phyloP scores from a whole-genome alignment of 1,140 invertebrate species.

The Aphaenogaster floridana region DNA sequence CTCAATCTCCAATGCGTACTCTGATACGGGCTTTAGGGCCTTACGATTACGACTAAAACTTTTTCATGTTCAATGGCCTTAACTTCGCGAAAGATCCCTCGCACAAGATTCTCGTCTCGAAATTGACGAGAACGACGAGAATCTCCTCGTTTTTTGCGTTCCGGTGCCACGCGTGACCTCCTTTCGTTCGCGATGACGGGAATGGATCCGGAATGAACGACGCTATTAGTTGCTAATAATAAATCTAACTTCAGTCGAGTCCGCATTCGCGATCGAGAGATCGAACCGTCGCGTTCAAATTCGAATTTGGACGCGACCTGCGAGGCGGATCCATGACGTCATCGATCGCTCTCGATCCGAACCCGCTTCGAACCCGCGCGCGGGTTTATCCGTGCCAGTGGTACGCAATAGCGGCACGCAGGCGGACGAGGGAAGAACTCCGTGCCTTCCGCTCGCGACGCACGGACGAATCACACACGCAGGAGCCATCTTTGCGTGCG shows the following conservation, averaged over 20 bases:
- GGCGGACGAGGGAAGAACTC: background rate
- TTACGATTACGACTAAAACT: too few species aligned
- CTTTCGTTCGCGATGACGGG: background rate
- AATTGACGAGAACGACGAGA: background rate
- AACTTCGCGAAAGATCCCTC: background rate
- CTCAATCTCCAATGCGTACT: too few species aligned
- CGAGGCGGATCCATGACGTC: background rate
- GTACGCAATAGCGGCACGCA: background rate
- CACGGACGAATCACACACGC: background rate
- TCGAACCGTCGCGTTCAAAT: too few species aligned
- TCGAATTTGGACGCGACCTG: background rate
- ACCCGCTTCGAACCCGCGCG: background rate
- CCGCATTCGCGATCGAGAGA: too few species aligned
- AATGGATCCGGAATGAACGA: too few species aligned
- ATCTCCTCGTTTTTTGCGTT: background rate
- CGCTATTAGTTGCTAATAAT: too few species aligned
- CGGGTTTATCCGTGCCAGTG: background rate
- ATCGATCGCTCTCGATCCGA: slow-evolving; percentile 7
- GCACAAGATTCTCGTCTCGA: background rate
- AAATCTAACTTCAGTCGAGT: too few species aligned
- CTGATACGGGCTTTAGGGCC: too few species aligned
- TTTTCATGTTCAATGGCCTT: too few species aligned
- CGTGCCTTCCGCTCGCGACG: background rate
- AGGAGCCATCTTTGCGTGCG: background rate
- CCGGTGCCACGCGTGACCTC: background rate